Percentiles rank a stretch among this genome's conserved stretches.
Conservation (phyloP, 2,888 invertebrate species). For the Nomada ruficornis region DNA sequence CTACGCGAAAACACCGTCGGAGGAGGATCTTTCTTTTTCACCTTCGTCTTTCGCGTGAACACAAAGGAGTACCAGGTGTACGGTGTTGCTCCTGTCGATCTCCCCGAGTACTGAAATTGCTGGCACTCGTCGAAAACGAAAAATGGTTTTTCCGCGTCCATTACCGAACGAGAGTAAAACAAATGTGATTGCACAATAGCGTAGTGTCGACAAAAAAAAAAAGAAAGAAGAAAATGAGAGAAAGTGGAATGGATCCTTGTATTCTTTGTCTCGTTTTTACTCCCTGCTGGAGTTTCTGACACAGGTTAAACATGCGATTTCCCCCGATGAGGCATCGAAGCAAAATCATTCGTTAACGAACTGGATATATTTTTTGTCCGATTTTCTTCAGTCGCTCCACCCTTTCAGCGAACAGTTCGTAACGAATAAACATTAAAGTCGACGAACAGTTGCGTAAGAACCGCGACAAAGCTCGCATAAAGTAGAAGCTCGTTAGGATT, state of each 20-base stretch:
- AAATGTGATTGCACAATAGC: neutral
- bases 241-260: neutral
- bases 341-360: conserved; percentile 4
- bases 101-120: conserved; percentile 53
- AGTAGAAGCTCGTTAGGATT: conserved; percentile 1
- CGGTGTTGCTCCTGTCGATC: conserved; percentile 32
- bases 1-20: conserved; percentile 20
- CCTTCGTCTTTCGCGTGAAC: conserved; percentile 18
- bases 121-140: conserved; percentile 45
- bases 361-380: neutral
- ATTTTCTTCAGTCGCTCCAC: neutral
- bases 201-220: neutral
- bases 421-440: neutral
- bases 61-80: conserved; percentile 26
- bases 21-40: conserved; percentile 45
- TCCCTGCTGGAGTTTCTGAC: neutral
- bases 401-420: neutral
- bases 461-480: neutral
- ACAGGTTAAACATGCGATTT: neutral
- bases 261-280: neutral
- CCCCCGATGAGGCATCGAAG: neutral
- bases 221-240: neutral
- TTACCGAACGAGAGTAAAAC: neutral
- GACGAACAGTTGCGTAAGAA: neutral
- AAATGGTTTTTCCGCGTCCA: conserved; percentile 20